phyloP scores from a whole-genome alignment of 2,888 invertebrate species.

The Phyllotreta cruciferae region DNA sequence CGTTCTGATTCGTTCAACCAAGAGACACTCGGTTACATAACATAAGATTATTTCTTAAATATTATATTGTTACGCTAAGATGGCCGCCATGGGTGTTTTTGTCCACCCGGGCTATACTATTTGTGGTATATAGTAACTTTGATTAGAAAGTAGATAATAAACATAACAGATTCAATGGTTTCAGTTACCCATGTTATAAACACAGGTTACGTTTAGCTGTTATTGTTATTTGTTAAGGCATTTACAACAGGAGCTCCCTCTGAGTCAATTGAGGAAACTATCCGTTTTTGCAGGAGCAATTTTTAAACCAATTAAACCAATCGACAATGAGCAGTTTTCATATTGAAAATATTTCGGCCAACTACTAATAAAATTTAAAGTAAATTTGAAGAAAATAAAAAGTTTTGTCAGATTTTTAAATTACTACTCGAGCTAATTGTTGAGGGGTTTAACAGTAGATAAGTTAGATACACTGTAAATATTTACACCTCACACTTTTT shows the following conservation, averaged over 20 bases:
- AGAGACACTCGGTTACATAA: constrained; percentile 63
- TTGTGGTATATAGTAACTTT: constrained; percentile 64
- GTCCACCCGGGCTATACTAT: constrained; percentile 57
- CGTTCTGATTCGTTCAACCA: constrained; percentile 56
- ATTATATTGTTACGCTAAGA: constrained; percentile 63
- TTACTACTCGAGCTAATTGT: constrained; percentile 11
- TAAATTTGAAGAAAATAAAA: too few relatives aligned
- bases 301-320: constrained; percentile 25
- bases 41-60: constrained; percentile 63
- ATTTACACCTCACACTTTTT: constrained; percentile 49
- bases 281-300: constrained; percentile 21
- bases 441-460: too few relatives aligned
- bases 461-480: constrained; percentile 48
- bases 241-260: constrained; percentile 41
- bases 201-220: constrained; percentile 60
- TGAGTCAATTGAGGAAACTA: constrained; percentile 42
- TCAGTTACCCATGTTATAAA: constrained; percentile 60
- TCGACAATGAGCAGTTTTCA: not conserved
- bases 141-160: constrained; percentile 62
- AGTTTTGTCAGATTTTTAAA: too few relatives aligned
- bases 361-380: too few relatives aligned
- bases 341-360: too few relatives aligned
- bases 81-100: constrained; percentile 53
- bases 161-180: constrained; percentile 62
- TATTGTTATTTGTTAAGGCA: constrained; percentile 60